These are phyloP conservation scores for Empidonax alnorum DNA, from an alignment of 2,113 vertebrate species.

Conservation along the genomic window DNA sequence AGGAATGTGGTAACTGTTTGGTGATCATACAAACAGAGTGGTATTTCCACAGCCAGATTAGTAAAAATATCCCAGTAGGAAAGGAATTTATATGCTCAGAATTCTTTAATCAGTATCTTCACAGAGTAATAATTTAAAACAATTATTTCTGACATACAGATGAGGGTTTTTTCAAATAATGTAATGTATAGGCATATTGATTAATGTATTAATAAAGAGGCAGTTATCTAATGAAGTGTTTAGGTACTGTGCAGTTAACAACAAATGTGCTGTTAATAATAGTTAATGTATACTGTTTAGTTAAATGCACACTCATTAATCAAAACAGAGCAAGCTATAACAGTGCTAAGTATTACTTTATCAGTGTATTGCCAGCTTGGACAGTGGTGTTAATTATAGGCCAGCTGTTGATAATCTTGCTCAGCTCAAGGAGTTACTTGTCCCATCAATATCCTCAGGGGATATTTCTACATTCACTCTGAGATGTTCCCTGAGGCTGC, in stretches of 20 bases:
- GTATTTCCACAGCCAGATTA: background rate
- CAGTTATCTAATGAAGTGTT: background rate
- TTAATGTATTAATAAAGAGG: background rate
- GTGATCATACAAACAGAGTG: background rate
- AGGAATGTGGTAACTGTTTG: background rate
- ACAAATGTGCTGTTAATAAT: background rate
- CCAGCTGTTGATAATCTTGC: constrained; percentile 36
- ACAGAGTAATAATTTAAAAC: background rate
- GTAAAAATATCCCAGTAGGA: background rate
- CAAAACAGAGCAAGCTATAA: background rate
- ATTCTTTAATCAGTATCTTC: background rate
- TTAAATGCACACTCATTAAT: constrained; percentile 6
- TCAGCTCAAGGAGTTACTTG: background rate
- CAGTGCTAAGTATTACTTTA: background rate
- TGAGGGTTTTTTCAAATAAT: background rate
- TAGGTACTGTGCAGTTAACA: background rate
- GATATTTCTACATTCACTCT: constrained; percentile 29
- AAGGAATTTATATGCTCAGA: background rate
- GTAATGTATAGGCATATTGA: background rate
- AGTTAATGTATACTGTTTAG: background rate
- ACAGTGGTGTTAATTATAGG: constrained; percentile 27
- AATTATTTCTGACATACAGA: background rate
- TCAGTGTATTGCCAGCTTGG: constrained; percentile 2
- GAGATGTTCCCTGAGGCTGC: background rate
- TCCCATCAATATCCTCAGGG: background rate